phyloP scores from a whole-genome alignment of 2,797 vertebrate species.

The Fringilla coelebs region DNA sequence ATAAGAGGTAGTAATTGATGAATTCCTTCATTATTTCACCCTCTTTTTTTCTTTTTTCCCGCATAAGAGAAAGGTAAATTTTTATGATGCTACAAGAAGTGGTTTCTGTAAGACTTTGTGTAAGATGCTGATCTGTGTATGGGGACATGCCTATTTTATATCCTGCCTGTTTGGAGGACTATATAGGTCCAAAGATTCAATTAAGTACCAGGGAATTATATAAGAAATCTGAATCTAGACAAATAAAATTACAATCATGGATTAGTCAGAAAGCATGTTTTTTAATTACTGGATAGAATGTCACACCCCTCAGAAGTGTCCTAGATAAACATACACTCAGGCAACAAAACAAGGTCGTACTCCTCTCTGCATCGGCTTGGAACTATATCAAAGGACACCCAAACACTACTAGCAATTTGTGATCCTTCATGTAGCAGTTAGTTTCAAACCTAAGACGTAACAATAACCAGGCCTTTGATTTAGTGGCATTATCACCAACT shows the following conservation, averaged over 20 bases:
- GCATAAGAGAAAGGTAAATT: background rate
- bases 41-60: background rate
- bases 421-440: background rate
- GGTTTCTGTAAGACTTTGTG: background rate
- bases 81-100: background rate
- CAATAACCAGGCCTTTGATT: background rate
- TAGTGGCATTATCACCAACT: background rate
- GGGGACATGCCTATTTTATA: background rate
- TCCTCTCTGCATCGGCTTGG: background rate
- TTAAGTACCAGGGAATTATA: background rate
- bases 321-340: background rate
- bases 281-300: background rate
- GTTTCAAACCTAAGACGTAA: background rate
- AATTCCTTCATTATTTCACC: background rate
- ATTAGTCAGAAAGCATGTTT: background rate
- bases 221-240: slow-evolving; percentile 19
- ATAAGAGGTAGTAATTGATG: background rate
- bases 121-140: background rate
- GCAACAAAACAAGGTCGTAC: background rate
- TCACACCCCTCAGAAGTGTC: background rate
- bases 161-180: slow-evolving; percentile 20
- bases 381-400: background rate
- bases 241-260: background rate
- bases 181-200: background rate
- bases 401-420: background rate